Evolutionary conservation across 2,797 vertebrate species (phyloP).

Genomic region (Squalus acanthias): DNA sequence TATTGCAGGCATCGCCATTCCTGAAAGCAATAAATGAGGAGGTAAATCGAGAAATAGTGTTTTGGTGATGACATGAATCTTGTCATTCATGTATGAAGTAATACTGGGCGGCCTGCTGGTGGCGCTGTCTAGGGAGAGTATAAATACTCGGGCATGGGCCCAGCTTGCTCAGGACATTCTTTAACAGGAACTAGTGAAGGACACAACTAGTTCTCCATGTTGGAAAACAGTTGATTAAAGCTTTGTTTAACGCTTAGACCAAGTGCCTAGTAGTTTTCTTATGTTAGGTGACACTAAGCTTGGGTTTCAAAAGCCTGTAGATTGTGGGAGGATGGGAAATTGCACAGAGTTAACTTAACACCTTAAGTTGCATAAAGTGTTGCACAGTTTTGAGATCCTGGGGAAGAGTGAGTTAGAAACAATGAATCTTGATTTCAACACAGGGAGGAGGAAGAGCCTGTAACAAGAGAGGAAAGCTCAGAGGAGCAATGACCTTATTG

Average conservation of each 20-base stretch:
- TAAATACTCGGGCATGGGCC: too few relatives aligned
- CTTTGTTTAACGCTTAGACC: too few relatives aligned
- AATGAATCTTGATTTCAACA: neutral
- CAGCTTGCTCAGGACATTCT: too few relatives aligned
- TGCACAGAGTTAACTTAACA: neutral
- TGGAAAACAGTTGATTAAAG: too few relatives aligned
- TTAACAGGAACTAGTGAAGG: too few relatives aligned
- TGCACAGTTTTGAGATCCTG: neutral
- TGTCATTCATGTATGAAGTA: too few relatives aligned
- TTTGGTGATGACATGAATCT: too few relatives aligned
- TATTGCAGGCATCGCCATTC: neutral
- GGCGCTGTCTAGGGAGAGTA: too few relatives aligned
- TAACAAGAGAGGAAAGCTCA: neutral
- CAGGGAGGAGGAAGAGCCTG: neutral
- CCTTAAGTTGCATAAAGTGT: neutral
- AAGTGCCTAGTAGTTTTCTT: too few relatives aligned
- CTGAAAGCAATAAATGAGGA: neutral
- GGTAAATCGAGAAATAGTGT: neutral
- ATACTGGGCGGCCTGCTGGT: too few relatives aligned
- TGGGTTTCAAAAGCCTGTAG: neutral
- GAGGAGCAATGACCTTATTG: neutral
- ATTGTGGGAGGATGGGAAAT: neutral
- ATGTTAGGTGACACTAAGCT: neutral
- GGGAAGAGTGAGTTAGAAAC: neutral
- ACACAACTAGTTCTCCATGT: too few relatives aligned